Conservation (phyloP, 2,797 vertebrate species). For the Ispidina picta region DNA sequence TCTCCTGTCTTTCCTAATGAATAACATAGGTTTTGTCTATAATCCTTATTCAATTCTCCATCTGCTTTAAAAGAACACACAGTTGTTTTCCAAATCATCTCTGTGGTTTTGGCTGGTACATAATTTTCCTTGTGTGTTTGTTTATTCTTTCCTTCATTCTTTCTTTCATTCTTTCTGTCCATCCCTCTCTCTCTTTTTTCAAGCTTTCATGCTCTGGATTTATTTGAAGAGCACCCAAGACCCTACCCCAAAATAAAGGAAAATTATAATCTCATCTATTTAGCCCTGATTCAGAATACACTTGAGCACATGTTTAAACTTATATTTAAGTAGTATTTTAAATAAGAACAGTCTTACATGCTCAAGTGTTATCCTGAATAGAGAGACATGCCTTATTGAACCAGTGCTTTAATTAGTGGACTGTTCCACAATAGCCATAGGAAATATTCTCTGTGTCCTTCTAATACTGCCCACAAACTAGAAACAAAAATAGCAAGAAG, state of each 20-base stretch:
- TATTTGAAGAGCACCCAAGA: background rate
- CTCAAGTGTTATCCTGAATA: background rate
- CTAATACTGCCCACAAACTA: background rate
- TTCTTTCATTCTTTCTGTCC: background rate
- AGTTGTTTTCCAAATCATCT: constrained; percentile 66
- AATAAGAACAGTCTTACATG: background rate
- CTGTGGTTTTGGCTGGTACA: constrained; percentile 59
- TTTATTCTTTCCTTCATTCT: constrained; percentile 24
- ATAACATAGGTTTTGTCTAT: constrained; percentile 53
- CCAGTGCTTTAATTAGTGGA: background rate
- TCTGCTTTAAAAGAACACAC: constrained; percentile 58
- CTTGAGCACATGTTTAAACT: background rate
- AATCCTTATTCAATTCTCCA: constrained; percentile 44
- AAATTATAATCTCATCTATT: background rate
- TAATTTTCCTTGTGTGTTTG: constrained; percentile 48
- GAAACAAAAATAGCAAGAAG: background rate
- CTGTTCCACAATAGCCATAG: constrained; percentile 2
- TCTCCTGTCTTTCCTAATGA: constrained; percentile 14
- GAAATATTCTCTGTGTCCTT: background rate
- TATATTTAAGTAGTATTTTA: background rate
- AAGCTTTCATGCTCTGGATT: background rate
- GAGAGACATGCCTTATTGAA: background rate
- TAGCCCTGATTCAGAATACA: background rate
- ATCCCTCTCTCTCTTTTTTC: background rate
- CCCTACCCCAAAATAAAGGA: background rate